Evolutionary conservation across 2,888 invertebrate species (phyloP), one percentile per base, ranked within the genome.

Genomic region (Drosophila neutralis): DNA sequence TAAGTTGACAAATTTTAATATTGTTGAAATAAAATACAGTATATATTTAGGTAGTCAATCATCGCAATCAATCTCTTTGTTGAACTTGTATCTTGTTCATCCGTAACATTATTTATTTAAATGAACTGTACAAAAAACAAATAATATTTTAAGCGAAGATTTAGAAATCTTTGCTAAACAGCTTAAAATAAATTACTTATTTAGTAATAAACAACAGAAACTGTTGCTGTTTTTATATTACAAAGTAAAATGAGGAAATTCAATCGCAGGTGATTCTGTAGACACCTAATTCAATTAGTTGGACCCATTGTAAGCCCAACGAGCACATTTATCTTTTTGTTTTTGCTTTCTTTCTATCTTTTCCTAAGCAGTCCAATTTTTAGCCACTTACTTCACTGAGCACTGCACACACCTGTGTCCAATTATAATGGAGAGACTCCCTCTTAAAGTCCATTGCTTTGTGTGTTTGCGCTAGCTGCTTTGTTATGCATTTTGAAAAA

Each of bases 341-440:
- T 79, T 61, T 61, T 51, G 33, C 42, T 21, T 35, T 3, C n/a
- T n/a, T 52, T 53, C 38, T 35, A 4, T 3, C 15, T 36, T 27
- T 21, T 54, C 36, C 33, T 52, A 68, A 69, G 49, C 68, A 51
- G 18, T n/a, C 53, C 38, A 64, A 68, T 78, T 73, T 78, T 48
- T 49, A 58, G 63, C 57, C 7, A n/a, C 69, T 61, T 69, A 69
- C n/a, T 56, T 15, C 38, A n/a, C 54, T 53, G 51, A 53, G 67
- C 63, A 51, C 63, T 40, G 68, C 70, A 66, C 85, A 79, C 88
- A 86, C 81, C 85, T 86, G 83, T 68, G 81, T 45, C 71, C 56
- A 58, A 45, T 65, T 53, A 54, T 49, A 51, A 48, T 51, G 51
- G 35, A 29, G 63, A 21, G 38, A 69, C 45, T 35, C 35, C 13